Evolutionary conservation across 2,797 vertebrate genomes (phyloP), one percentile per base, ranked within the genome.

Genomic region (Pseudochaenichthys georgianus): DNA sequence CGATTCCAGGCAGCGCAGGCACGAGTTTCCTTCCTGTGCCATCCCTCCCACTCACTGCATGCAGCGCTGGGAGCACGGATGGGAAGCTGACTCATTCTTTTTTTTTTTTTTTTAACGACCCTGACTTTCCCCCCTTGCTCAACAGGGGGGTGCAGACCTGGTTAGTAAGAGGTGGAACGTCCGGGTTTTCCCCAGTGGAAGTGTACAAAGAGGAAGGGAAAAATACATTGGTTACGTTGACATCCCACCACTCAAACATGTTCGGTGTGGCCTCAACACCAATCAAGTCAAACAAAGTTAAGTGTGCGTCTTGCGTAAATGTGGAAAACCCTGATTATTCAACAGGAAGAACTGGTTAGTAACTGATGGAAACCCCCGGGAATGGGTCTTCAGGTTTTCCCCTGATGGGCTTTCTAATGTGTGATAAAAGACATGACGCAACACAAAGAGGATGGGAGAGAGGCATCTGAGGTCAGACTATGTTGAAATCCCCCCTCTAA

Each of bases 11-110:
- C 80, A 57, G 60, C 50, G 21, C 48, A 59, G 59, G 75, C 82
- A 75, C 58, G 42, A 62, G 64, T 87, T 91, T 85, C 87, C 85
- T 86, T 86, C 85, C 86, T 85, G 79, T 75, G 41, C 75, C 23
- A 73, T 80, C 62, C 66, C 63, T 76, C 87, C 83, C 80, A 77
- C 88, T 83, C 80, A 73, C 65, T 71, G 80, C n/a, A n/a, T n/a
- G n/a, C n/a, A n/a, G n/a, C 66, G 51, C n/a, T 62, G 62, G 74
- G 79, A 61, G 23, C 51, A 54, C 13, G 42, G 63, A 84, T 58
- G 53, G 82, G 81, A 91, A 90, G 72, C 58, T 77, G 86, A 90
- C 69, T 90, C 88, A 87, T 3, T 28, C 23, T 19, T 19, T 19
- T 19, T 19, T 23, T 19, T 23, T 3, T 23, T 23, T 23, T 77